phyloP scores from a whole-genome alignment of 1,140 invertebrate species.

The Cherax quadricarinatus region DNA sequence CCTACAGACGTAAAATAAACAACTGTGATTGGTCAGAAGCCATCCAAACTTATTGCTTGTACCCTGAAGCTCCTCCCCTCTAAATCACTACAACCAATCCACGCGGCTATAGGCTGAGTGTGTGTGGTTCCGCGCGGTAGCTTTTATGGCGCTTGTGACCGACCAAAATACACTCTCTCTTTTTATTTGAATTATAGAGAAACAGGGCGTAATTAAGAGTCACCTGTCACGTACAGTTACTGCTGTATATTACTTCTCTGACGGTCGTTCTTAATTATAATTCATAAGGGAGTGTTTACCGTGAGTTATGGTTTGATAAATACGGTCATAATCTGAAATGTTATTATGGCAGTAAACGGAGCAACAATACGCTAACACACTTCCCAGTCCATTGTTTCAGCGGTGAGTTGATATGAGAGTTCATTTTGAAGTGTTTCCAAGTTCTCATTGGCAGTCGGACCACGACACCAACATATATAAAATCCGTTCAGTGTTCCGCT shows the following conservation, averaged over 20 bases:
- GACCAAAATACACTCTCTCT: slow-evolving; percentile 24
- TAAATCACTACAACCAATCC: slow-evolving; percentile 64
- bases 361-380: slow-evolving; percentile 14
- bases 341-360: slow-evolving; percentile 26
- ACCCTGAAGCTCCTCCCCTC: slow-evolving; percentile 52
- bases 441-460: slow-evolving; percentile 9
- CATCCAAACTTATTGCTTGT: slow-evolving; percentile 58
- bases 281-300: slow-evolving; percentile 1
- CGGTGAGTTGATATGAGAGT: slow-evolving; percentile 25
- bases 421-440: slow-evolving; percentile 21
- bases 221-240: slow-evolving; percentile 7
- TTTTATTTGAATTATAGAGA: slow-evolving; percentile 1
- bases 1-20: slow-evolving; percentile 57
- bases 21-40: slow-evolving; percentile 65
- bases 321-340: slow-evolving; percentile 3
- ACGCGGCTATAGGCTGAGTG: slow-evolving; percentile 57
- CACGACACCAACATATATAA: slow-evolving; percentile 36
- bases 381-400: slow-evolving; percentile 54
- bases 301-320: neutral
- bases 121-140: slow-evolving; percentile 43
- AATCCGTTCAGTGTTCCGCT: neutral
- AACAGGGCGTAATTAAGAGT: slow-evolving; percentile 4
- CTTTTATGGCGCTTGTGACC: slow-evolving; percentile 45
- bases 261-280: neutral
- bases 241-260: neutral